phyloP scores from a whole-genome alignment of 1,140 invertebrate genomes.

The Coelopa frigida region DNA sequence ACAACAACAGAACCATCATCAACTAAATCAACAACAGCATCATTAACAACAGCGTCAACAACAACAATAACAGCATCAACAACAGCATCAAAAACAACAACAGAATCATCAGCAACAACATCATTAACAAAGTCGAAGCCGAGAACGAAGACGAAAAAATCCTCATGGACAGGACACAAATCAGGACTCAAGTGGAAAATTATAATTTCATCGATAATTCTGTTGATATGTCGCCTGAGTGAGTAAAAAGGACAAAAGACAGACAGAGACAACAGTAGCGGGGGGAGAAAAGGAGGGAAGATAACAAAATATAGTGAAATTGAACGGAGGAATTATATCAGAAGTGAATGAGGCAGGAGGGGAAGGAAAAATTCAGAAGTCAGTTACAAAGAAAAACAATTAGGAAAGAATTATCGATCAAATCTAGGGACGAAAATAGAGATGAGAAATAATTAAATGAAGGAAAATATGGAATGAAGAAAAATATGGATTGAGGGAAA shows the following conservation, averaged over 20 bases:
- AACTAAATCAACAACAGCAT: background rate
- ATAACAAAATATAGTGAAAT: too few relatives aligned
- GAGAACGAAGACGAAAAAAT: background rate
- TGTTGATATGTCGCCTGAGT: conserved; percentile 39
- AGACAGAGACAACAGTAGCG: too few relatives aligned
- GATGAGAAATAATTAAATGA: too few relatives aligned
- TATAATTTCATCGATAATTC: conserved; percentile 43
- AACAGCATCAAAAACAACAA: conserved; percentile 1
- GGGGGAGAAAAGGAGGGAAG: too few relatives aligned
- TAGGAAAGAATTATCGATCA: too few relatives aligned
- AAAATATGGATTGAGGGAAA: too few relatives aligned
- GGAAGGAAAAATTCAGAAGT: too few relatives aligned
- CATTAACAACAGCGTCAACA: conserved; percentile 5
- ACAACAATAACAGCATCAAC: background rate
- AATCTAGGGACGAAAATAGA: too few relatives aligned
- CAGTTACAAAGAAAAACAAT: too few relatives aligned
- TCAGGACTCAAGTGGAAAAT: conserved; percentile 44
- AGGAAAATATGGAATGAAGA: too few relatives aligned
- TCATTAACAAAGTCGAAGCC: background rate
- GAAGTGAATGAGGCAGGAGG: too few relatives aligned
- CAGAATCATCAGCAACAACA: background rate
- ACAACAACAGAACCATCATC: background rate
- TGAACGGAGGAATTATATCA: too few relatives aligned
- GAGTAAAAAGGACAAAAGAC: conserved; percentile 21
- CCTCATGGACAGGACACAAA: background rate